Evolutionary conservation across 2,888 invertebrate genomes (phyloP).

Genomic region (Isotomurus palustris): DNA sequence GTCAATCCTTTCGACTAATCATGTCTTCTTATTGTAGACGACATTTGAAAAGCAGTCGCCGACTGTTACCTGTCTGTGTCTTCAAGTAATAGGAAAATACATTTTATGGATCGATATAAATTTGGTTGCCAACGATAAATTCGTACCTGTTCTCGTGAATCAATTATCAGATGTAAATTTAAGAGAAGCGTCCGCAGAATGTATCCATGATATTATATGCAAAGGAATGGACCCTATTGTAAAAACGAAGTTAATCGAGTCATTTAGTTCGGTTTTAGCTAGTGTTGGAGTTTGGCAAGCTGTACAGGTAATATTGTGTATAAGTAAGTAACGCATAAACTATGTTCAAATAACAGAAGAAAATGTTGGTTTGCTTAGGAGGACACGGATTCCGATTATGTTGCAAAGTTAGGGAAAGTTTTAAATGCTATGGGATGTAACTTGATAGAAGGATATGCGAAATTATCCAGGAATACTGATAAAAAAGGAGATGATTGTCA

Average conservation of each 20-base stretch:
- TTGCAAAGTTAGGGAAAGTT: constrained; percentile 53
- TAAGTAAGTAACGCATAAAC: background rate
- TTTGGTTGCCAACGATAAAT: constrained; percentile 56
- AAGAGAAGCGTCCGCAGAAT: constrained; percentile 55
- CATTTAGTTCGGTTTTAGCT: constrained; percentile 34
- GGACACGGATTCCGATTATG: constrained; percentile 53
- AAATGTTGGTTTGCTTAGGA: constrained; percentile 47
- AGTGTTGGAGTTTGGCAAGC: constrained; percentile 38
- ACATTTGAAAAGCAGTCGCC: constrained; percentile 45
- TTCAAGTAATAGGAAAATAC: constrained; percentile 53
- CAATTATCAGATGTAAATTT: constrained; percentile 49
- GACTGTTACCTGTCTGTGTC: constrained; percentile 26
- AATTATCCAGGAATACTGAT: constrained; percentile 46
- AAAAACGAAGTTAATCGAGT: constrained; percentile 53
- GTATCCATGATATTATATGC: constrained; percentile 54
- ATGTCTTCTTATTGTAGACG: constrained; percentile 47
- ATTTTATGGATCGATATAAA: constrained; percentile 59
- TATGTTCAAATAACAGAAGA: background rate
- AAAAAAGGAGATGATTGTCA: constrained; percentile 25
- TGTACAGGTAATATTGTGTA: constrained; percentile 19
- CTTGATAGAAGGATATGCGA: constrained; percentile 53
- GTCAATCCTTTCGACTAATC: background rate
- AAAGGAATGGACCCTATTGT: constrained; percentile 59
- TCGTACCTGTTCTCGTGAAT: constrained; percentile 53
- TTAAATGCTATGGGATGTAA: constrained; percentile 55